Evolutionary conservation across 2,797 vertebrate species (phyloP).

Genomic region (Sciurus vulgaris): DNA sequence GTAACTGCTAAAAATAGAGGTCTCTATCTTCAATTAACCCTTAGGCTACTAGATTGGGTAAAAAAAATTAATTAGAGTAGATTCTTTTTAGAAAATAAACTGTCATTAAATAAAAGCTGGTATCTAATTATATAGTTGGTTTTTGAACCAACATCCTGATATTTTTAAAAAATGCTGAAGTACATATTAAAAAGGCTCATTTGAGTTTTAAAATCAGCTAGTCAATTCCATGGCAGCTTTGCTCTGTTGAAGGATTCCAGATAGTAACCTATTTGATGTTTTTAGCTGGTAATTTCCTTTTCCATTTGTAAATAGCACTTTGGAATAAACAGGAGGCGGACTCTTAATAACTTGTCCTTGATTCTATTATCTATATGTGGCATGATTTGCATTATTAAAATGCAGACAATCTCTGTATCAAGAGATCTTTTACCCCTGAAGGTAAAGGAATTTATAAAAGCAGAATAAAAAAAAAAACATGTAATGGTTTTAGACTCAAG

Average conservation of each 20-base stretch:
- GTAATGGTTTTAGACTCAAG: background rate
- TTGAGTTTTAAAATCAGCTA: slow-evolving; percentile 70
- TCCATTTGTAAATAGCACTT: slow-evolving; percentile 76
- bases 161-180: slow-evolving; percentile 42
- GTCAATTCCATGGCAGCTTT: slow-evolving; percentile 82
- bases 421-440: background rate
- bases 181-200: slow-evolving; percentile 41
- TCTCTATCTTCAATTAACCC: slow-evolving; percentile 3
- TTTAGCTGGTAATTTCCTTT: slow-evolving; percentile 82
- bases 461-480: background rate
- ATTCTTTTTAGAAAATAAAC: slow-evolving; percentile 58
- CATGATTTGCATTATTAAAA: slow-evolving; percentile 30
- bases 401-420: slow-evolving; percentile 16
- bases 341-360: slow-evolving; percentile 64
- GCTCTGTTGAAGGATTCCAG: slow-evolving; percentile 67
- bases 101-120: background rate
- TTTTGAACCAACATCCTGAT: slow-evolving; percentile 50
- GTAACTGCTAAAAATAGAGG: slow-evolving; percentile 75
- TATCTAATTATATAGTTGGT: slow-evolving; percentile 52
- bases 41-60: background rate
- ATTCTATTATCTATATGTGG: slow-evolving; percentile 50
- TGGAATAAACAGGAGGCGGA: slow-evolving; percentile 62
- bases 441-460: background rate
- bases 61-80: slow-evolving; percentile 61
- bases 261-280: slow-evolving; percentile 72